A percentile compares a stretch with the other conserved stretches of the same genome.
Evolutionary conservation across 1,140 invertebrate genomes (phyloP).

Genomic region (Cherax quadricarinatus): DNA sequence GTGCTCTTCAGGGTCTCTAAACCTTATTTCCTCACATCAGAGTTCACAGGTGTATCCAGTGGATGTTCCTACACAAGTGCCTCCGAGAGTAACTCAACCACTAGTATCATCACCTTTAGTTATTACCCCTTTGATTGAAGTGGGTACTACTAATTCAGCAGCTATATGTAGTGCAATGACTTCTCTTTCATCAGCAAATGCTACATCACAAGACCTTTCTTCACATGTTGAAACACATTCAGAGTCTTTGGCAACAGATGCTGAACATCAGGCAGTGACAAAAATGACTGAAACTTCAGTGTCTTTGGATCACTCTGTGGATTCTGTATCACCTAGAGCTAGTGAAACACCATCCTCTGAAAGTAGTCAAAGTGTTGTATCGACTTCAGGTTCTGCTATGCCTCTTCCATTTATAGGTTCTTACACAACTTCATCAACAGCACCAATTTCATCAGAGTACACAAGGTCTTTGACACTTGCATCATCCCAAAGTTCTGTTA

Average conservation of each 20-base stretch:
- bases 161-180: background rate
- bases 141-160: background rate
- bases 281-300: background rate
- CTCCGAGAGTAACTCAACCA: background rate
- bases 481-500: background rate
- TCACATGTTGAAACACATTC: background rate
- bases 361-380: background rate
- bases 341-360: background rate
- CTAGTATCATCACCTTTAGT: background rate
- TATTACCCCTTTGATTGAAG: background rate
- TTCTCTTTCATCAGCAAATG: background rate
- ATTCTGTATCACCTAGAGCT: background rate
- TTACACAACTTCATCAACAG: background rate
- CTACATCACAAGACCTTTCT: background rate
- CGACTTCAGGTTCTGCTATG: background rate
- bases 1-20: background rate
- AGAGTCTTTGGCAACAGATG: background rate
- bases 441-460: background rate
- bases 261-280: background rate
- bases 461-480: background rate
- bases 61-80: background rate
- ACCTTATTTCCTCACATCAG: background rate
- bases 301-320: background rate
- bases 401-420: background rate
- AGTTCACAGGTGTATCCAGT: background rate